Percentiles rank a stretch among this genome's conserved stretches.
These are phyloP conservation scores for Ptychochromis oligacanthus DNA, from an alignment of 2,113 vertebrate genomes.

Conservation along the genomic window DNA sequence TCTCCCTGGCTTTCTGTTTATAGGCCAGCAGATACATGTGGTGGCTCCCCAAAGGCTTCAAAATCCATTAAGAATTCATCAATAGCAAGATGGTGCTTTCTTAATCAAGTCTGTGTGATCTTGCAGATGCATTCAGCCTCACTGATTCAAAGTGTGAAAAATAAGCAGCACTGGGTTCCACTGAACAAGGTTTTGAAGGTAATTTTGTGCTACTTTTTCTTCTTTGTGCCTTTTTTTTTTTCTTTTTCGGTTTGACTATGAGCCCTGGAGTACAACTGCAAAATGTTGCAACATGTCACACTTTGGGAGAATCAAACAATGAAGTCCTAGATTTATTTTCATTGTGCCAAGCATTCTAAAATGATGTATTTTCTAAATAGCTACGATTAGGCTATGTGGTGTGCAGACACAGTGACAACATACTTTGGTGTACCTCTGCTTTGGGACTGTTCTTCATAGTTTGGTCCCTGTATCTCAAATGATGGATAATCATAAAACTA, in stretches of 20 bases:
- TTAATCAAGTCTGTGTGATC: constrained; percentile 75
- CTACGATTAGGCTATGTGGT: too few species aligned
- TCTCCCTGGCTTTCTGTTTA: constrained; percentile 47
- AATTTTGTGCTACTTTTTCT: not conserved
- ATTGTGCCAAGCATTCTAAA: not conserved
- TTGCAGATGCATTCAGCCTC: constrained; percentile 44
- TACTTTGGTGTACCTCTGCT: not conserved
- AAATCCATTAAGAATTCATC: constrained; percentile 73
- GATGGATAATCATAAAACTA: not conserved
- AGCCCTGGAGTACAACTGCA: not conserved
- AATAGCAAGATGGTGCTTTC: constrained; percentile 74
- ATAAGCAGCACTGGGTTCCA: not conserved
- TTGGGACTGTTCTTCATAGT: not conserved
- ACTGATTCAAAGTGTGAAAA: constrained; percentile 23
- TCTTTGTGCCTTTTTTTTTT: not conserved
- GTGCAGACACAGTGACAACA: too few species aligned
- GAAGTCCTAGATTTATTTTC: too few species aligned
- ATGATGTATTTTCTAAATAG: not conserved
- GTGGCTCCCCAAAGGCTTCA: constrained; percentile 39
- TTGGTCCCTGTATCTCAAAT: not conserved
- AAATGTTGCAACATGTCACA: not conserved
- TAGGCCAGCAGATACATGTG: constrained; percentile 62
- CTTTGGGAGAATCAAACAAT: too few species aligned
- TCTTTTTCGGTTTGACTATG: not conserved
- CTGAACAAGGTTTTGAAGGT: not conserved